These are phyloP conservation scores for Dinocampus coccinellae DNA, from an alignment of 2,888 invertebrate genomes.

Conservation along the genomic window DNA sequence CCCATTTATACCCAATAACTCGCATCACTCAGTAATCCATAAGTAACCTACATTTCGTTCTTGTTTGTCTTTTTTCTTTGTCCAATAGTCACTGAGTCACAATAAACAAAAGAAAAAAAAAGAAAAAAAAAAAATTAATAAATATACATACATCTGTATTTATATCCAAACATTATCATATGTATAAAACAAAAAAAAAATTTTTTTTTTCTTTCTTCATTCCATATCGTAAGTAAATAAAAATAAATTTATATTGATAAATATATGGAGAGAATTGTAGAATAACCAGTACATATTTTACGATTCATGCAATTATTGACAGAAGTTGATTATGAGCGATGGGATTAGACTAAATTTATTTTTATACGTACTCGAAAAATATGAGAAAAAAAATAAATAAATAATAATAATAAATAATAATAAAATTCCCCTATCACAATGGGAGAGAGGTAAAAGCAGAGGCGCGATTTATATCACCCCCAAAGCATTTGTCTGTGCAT, in stretches of 20 bases:
- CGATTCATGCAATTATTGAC: background rate
- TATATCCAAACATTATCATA: background rate
- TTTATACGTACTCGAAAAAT: background rate
- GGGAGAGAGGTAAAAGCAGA: slow-evolving; percentile 7
- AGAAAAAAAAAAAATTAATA: background rate
- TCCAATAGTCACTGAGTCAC: background rate
- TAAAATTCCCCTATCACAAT: too few species aligned
- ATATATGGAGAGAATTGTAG: background rate
- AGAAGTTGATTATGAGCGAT: background rate
- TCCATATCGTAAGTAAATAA: too few species aligned
- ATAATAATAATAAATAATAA: too few species aligned
- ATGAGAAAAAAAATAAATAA: slow-evolving; percentile 6
- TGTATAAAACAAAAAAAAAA: too few species aligned
- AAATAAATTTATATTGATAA: background rate
- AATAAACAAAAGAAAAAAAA: background rate
- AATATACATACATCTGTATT: background rate
- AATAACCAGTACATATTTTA: background rate
- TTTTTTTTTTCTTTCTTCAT: too few species aligned
- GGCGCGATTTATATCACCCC: slow-evolving; percentile 38
- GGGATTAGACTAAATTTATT: background rate
- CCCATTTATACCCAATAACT: slow-evolving; percentile 1
- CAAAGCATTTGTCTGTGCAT: too few species aligned
- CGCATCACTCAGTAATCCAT: slow-evolving; percentile 8
- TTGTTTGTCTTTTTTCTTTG: background rate
- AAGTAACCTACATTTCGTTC: slow-evolving; percentile 10